Conservation (phyloP, 2,888 invertebrate species). For the Xestia rhomboidea region DNA sequence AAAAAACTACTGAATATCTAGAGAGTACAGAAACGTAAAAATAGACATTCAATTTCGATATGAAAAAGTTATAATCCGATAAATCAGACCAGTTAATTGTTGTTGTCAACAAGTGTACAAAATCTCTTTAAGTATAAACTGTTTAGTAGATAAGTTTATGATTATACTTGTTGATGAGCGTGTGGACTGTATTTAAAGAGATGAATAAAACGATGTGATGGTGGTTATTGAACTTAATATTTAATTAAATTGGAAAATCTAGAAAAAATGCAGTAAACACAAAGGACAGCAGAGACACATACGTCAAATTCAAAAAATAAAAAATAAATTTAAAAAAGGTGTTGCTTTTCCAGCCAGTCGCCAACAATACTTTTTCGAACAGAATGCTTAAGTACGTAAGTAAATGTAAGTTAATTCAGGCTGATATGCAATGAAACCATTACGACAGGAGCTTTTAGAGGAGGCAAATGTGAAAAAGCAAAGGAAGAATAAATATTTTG, state of each 20-base stretch:
- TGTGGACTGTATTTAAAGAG: no score
- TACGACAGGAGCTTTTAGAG: not conserved
- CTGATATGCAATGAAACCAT: constrained; percentile 12
- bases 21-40: no score
- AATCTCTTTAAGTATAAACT: constrained; percentile 35
- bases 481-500: not conserved
- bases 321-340: no score
- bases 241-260: no score
- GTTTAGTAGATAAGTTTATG: constrained; percentile 40
- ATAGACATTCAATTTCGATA: not conserved
- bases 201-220: no score
- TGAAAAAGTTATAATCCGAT: not conserved
- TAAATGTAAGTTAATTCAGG: constrained; percentile 29
- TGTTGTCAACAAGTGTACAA: constrained; percentile 48
- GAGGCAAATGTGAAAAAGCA: not conserved
- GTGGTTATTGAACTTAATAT: no score
- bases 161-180: no score
- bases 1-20: not conserved
- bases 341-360: no score
- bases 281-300: no score
- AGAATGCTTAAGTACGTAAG: constrained; percentile 35
- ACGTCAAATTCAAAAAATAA: no score
- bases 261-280: no score
- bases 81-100: constrained; percentile 14
- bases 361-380: constrained; percentile 39